Evolutionary conservation across 2,113 vertebrate species (phyloP), one percentile per base, ranked within the genome.

Genomic region (Rallus limicola): DNA sequence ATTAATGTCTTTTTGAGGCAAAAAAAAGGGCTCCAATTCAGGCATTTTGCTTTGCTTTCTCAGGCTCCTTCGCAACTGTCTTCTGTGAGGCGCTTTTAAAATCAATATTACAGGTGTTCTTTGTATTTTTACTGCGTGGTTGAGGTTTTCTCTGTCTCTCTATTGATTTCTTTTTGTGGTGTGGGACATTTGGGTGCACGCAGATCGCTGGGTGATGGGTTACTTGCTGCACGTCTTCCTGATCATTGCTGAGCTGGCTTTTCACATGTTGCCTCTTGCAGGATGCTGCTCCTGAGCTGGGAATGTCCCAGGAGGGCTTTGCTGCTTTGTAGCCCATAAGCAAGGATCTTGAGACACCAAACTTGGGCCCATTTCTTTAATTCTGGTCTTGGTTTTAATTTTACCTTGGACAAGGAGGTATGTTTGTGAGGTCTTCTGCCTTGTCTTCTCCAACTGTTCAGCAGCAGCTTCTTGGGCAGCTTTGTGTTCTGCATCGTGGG

Each of bases 151-250:
- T 84, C 60, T 3, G 4, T 92, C 96, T 96, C 91, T 42, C 59
- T 95, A 42, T 97, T 93, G 97, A 97, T 97, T 98, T 97, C 82
- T 95, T 33, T 89, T 97, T 94, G 95, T 93, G 88, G 92, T 91
- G 88, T 84, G 94, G 93, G 90, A 92, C 86, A 36, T 91, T 58
- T 94, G 96, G 79, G 93, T 75, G 56, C 48, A 38, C 36, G 19
- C 63, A 68, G 80, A 75, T 95, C 97, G 92, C 58, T 86, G 20
- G 63, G 42, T 95, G 96, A 95, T 11, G 55, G 83, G 86, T 97
- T 55, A 17, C 71, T 95, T 80, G 11, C 4, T 34, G 7, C 19
- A 18, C 70, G 52, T 81, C 76, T 89, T 91, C 58, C 81, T 10
- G 1, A 29, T 58, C 77, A 36, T 56, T 60, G 3, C 63, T 9